A percentile compares a stretch with the other conserved stretches of the same genome.
These are phyloP conservation scores for Drosophila nigritarsus DNA, from an alignment of 2,888 invertebrate species.

Conservation along the genomic window DNA sequence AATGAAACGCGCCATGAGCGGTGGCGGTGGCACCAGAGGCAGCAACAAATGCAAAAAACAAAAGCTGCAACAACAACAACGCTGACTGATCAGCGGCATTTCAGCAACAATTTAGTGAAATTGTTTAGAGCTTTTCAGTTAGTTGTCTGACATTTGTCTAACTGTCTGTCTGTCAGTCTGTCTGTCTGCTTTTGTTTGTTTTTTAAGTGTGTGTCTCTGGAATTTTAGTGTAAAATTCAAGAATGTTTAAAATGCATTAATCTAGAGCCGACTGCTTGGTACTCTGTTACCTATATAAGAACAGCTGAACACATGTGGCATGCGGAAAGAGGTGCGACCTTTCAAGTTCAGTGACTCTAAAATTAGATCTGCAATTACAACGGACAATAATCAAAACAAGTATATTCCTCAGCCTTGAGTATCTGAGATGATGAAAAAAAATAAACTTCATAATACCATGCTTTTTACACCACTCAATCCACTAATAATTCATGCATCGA, in stretches of 20 bases:
- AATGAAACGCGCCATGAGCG: constrained; percentile 62
- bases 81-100: constrained; percentile 51
- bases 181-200: constrained; percentile 10
- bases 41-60: constrained; percentile 7
- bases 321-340: background rate
- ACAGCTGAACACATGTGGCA: background rate
- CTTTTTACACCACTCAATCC: background rate
- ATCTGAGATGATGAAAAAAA: background rate
- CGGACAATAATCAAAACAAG: background rate
- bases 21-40: constrained; percentile 29
- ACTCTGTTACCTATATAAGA: background rate
- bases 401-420: background rate
- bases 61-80: constrained; percentile 11
- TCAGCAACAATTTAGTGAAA: constrained; percentile 52
- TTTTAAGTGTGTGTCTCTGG: constrained; percentile 1
- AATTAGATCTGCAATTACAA: background rate
- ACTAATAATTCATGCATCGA: background rate
- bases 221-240: background rate
- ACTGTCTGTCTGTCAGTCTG: background rate
- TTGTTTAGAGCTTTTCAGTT: constrained; percentile 57
- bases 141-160: constrained; percentile 37
- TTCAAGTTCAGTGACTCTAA: background rate
- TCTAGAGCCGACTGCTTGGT: background rate
- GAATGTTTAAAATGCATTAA: background rate
- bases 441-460: background rate